Conservation (phyloP, 2,888 invertebrate genomes). For the Deilephila elpenor region DNA sequence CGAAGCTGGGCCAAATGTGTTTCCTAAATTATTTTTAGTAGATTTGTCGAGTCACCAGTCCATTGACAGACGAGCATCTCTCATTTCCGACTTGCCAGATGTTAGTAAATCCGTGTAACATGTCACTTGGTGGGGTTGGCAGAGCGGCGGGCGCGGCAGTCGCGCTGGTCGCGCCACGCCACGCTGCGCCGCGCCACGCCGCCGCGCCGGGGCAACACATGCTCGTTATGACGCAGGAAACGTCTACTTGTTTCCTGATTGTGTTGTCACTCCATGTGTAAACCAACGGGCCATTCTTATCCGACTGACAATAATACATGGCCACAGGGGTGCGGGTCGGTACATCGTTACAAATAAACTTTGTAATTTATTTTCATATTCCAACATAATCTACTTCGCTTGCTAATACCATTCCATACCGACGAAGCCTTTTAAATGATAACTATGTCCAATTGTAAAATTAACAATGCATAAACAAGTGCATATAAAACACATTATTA, state of each 20-base stretch:
- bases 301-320: not conserved
- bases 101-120: constrained; percentile 48
- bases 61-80: constrained; percentile 59
- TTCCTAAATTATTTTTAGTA: constrained; percentile 52
- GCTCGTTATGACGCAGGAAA: constrained; percentile 62
- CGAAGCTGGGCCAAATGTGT: constrained; percentile 64
- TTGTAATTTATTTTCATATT: not conserved
- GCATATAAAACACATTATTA: constrained; percentile 33
- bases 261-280: constrained; percentile 48
- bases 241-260: constrained; percentile 62
- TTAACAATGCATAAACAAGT: constrained; percentile 27
- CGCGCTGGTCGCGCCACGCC: too few relatives aligned
- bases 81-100: constrained; percentile 68
- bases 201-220: constrained; percentile 40
- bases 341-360: not conserved
- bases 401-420: not conserved
- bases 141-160: not conserved
- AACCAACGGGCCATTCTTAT: constrained; percentile 4
- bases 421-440: not conserved
- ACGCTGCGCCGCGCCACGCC: too few relatives aligned
- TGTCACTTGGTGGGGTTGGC: constrained; percentile 38
- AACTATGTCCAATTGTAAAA: constrained; percentile 37
- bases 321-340: not conserved
- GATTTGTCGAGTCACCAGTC: constrained; percentile 41
- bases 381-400: not conserved